Conservation (phyloP, 2,888 invertebrate species). For the Scaptomyza cyrtandrae region DNA sequence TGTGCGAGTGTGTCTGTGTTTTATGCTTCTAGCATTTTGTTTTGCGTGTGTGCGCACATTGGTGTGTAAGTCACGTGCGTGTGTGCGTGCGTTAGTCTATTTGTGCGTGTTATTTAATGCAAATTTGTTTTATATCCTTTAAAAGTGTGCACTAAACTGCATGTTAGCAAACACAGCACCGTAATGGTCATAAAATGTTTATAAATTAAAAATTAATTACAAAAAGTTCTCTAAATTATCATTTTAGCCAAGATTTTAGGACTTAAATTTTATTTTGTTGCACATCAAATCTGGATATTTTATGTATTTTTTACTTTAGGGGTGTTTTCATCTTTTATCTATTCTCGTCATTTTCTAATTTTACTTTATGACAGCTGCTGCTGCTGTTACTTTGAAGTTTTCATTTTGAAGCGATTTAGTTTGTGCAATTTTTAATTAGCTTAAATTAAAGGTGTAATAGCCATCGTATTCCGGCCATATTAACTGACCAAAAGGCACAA, state of each 20-base stretch:
- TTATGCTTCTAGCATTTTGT: neutral
- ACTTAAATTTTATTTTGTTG: no score
- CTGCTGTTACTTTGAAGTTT: constrained; percentile 14
- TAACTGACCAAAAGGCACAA: constrained; percentile 3
- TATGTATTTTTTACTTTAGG: neutral
- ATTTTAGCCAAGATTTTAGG: no score
- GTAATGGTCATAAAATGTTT: no score
- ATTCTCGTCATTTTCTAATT: neutral
- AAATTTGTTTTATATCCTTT: constrained; percentile 24
- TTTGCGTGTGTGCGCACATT: neutral
- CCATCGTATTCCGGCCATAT: constrained; percentile 2
- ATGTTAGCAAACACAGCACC: neutral
- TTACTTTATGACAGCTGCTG: constrained; percentile 7
- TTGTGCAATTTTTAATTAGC: constrained; percentile 57
- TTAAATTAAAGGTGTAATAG: constrained; percentile 51
- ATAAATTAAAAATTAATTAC: no score
- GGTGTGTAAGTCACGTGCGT: constrained; percentile 11
- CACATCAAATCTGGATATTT: no score
- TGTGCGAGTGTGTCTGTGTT: constrained; percentile 4
- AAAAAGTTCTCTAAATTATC: no score
- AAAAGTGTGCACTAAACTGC: neutral
- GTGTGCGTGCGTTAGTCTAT: constrained; percentile 34
- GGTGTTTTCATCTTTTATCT: neutral
- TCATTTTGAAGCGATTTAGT: constrained; percentile 31
- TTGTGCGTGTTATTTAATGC: constrained; percentile 44